phyloP scores from a whole-genome alignment of 2,113 vertebrate species.

The Psittacus erithacus region DNA sequence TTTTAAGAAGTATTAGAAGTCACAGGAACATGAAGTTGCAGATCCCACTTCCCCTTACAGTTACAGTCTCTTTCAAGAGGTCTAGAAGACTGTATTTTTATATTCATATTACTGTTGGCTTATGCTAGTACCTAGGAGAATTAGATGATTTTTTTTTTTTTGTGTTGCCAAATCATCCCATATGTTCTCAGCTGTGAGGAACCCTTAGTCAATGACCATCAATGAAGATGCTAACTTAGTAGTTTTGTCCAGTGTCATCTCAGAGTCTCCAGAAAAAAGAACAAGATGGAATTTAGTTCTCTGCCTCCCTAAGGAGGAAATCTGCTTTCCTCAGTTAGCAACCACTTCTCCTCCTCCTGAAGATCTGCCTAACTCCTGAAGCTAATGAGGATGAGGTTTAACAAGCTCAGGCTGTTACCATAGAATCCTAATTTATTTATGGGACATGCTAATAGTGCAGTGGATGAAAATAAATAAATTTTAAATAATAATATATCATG shows the following conservation, averaged over 20 bases:
- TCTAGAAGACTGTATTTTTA: not conserved
- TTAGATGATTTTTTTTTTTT: not conserved
- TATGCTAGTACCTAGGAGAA: not conserved
- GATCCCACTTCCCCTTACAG: not conserved
- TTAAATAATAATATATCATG: not conserved
- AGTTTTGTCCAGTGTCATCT: not conserved
- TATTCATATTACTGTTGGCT: not conserved
- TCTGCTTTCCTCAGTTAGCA: not conserved
- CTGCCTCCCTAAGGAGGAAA: not conserved
- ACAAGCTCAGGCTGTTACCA: not conserved
- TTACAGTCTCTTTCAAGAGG: not conserved
- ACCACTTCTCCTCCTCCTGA: not conserved
- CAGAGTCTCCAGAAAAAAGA: not conserved
- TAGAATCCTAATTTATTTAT: not conserved
- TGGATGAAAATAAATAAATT: not conserved
- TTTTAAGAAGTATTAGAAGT: slow-evolving; percentile 16
- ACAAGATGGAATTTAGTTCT: not conserved
- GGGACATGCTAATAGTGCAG: not conserved
- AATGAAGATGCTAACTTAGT: not conserved
- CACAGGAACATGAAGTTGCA: not conserved
- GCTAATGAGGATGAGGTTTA: not conserved
- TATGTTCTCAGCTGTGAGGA: not conserved
- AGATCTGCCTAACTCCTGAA: not conserved
- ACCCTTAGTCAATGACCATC: not conserved
- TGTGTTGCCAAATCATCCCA: not conserved